Evolutionary conservation across 2,888 invertebrate genomes (phyloP), one percentile per base, ranked within the genome.

Genomic region (Oscheius sp.): DNA sequence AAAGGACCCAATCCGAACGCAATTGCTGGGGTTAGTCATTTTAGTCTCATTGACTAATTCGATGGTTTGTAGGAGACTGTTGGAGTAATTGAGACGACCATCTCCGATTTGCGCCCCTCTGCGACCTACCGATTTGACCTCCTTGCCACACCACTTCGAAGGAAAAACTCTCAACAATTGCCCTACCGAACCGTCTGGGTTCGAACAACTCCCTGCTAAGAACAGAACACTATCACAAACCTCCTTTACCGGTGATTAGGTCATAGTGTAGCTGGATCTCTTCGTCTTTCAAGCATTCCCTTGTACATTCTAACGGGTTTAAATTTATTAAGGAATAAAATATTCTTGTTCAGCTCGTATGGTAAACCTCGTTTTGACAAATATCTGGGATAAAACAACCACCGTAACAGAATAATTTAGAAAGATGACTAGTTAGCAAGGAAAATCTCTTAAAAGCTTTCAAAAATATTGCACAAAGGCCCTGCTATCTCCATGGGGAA

Each of bases 101-200:
- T 82, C 25, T 37, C 57, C 20, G 70, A 67, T 17, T 74, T 82
- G 25, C 42, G 68, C 12, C 71, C 81, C 8, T 58, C 71, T 20
- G 68, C 75, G 45, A 81, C 82, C 6, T 80, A 80, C 64, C 71
- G 78, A 23, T 71, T 78, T 23, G 78, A 79, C 55, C 74, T 79
- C 10, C 74, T 80, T 15, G 80, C 80, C 6, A 76, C 72, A 15
- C 81, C 79, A 1, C 34, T 76, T 20, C 55, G 72, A 23, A 69
- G 78, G 27, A 61, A 65, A 6, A 31, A 64, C 46, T 63, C 72
- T n/a, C 78, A 79, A 66, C 39, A 75, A 5, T 71, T 81, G 29
- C 79, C 79, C n/a, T 81, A 79, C 61, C 52, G 81, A 31, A 81
- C 81, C 27, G 70, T 81, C n/a, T 81, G 81, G 81, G 78, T 76